These are phyloP conservation scores for Clivina fossor DNA, from an alignment of 2,888 invertebrate species.

Conservation along the genomic window DNA sequence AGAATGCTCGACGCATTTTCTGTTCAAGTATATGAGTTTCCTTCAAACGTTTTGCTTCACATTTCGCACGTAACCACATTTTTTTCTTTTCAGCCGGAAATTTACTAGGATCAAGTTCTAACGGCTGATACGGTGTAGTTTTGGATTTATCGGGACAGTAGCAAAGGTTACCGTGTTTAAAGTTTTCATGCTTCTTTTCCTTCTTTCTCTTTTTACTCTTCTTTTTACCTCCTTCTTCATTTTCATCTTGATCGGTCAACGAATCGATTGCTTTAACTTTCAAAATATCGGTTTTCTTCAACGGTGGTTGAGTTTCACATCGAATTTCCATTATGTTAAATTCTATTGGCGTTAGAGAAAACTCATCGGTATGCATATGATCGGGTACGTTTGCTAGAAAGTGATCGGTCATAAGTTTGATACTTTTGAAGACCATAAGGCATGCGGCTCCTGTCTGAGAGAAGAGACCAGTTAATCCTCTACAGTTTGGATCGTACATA, in stretches of 20 bases:
- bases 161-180: slow-evolving; percentile 37
- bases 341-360: slow-evolving; percentile 50
- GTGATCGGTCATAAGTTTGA: slow-evolving; percentile 56
- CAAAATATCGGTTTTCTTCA: slow-evolving; percentile 20
- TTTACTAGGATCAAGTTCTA: background rate
- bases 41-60: slow-evolving; percentile 46
- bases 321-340: slow-evolving; percentile 47
- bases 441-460: slow-evolving; percentile 58
- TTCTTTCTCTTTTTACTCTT: slow-evolving; percentile 16
- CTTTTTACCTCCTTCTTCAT: slow-evolving; percentile 1
- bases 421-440: slow-evolving; percentile 56
- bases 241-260: background rate
- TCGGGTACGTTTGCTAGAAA: slow-evolving; percentile 57
- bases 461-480: slow-evolving; percentile 52
- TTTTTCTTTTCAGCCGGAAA: slow-evolving; percentile 21
- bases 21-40: slow-evolving; percentile 47
- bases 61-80: slow-evolving; percentile 4
- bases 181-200: slow-evolving; percentile 21
- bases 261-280: slow-evolving; percentile 26
- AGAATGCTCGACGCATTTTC: slow-evolving; percentile 50
- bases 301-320: slow-evolving; percentile 20
- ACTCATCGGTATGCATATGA: slow-evolving; percentile 52
- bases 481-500: slow-evolving; percentile 61
- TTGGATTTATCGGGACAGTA: slow-evolving; percentile 14
- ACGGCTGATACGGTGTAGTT: slow-evolving; percentile 5